Evolutionary conservation across 2,888 invertebrate species (phyloP).

Genomic region (Machimus rusticus): DNA sequence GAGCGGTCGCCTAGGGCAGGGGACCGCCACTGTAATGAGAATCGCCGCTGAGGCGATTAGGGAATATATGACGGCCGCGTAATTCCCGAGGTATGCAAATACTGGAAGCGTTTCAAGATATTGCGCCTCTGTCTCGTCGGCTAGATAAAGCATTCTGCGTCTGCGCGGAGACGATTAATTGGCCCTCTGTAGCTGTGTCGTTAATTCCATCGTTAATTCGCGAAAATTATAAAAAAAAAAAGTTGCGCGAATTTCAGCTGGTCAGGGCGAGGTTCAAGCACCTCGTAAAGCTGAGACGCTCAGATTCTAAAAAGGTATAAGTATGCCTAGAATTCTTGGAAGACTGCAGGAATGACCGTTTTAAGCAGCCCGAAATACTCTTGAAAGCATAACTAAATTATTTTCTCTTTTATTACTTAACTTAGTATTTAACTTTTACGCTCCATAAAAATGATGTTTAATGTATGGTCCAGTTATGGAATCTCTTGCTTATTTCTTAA

Average conservation of each 20-base stretch:
- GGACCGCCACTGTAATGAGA: background rate
- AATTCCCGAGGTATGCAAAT: constrained; percentile 3
- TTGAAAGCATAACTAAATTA: background rate
- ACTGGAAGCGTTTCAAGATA: constrained; percentile 13
- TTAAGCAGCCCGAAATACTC: background rate
- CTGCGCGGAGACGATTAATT: background rate
- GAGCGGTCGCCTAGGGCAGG: background rate
- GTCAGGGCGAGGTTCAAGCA: background rate
- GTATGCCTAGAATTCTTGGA: background rate
- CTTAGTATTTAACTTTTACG: background rate
- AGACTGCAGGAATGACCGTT: background rate
- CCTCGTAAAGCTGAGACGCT: background rate
- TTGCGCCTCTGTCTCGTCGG: background rate
- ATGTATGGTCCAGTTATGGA: background rate
- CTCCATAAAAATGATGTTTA: background rate
- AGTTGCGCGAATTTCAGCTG: background rate
- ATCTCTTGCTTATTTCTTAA: background rate
- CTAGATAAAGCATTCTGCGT: background rate
- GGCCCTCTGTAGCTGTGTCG: background rate
- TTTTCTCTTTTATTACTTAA: background rate
- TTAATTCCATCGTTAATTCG: background rate
- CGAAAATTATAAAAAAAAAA: background rate
- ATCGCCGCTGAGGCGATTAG: background rate
- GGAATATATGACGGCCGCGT: background rate
- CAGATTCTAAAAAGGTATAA: background rate